Percentiles rank a stretch among this genome's conserved stretches.
Conservation (phyloP, 2,113 vertebrate genomes). For the Laticauda colubrina region DNA sequence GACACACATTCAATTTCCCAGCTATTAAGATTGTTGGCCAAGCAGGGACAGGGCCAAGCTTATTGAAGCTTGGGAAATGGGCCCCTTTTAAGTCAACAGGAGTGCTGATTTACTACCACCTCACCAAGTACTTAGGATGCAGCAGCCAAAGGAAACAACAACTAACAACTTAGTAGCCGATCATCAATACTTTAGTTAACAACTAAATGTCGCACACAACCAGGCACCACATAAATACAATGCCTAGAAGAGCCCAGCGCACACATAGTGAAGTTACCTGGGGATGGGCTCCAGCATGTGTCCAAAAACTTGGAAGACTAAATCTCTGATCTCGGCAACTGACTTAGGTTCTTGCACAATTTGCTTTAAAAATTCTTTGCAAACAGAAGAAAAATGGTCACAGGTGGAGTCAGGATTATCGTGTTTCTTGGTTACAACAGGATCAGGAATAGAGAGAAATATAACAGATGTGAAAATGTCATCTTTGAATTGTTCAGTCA, state of each 20-base stretch:
- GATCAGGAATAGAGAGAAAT: neutral
- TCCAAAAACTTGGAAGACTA: neutral
- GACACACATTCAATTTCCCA: neutral
- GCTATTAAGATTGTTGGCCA: neutral
- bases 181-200: neutral
- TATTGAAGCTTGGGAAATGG: too few species aligned
- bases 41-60: neutral
- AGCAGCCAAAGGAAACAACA: neutral
- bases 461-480: neutral
- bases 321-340: neutral
- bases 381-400: neutral
- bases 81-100: neutral
- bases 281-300: neutral
- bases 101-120: neutral
- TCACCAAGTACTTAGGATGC: neutral
- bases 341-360: neutral
- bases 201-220: neutral
- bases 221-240: neutral
- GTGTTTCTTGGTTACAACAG: neutral
- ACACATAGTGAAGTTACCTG: neutral
- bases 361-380: neutral
- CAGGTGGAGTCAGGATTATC: neutral
- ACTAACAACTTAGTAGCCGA: neutral
- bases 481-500: neutral
- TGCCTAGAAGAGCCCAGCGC: accelerated